Evolutionary conservation across 2,888 invertebrate species (phyloP), one percentile per base, ranked within the genome.

Genomic region (Latrodectus hesperus): DNA sequence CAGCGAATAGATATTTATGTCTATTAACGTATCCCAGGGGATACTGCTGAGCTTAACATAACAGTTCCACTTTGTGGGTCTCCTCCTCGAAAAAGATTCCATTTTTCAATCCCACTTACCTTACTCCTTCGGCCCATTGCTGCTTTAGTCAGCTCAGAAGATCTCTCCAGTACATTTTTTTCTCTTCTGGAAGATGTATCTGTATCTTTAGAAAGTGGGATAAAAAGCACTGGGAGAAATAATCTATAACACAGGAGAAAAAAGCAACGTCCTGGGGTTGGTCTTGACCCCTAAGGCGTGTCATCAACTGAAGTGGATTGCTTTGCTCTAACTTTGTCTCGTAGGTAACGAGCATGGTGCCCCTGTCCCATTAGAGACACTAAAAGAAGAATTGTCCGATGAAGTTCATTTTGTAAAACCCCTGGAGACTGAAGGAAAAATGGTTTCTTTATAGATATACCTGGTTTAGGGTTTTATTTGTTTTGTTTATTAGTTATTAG

Each of bases 251-350:
- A 26, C 10, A 16, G 73, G 10, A 70, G 78, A 80, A 70, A 68
- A 14, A 38, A 53, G 53, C 12, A 51, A 17, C 22, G 22, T 70
- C 65, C 51, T 74, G 26, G 71, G 79, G 85, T 79, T 74, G 85
- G 85, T 75, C 71, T 67, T 53, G 85, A 72, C 84, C 80, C 86
- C 86, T 87, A 73, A 73, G 86, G 86, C 86, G 72, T 65, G 81
- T 87, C 86, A 87, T 87, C 86, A 87, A 55, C 81, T 87, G 67
- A 60, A 87, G 86, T 80, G 76, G 86, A 80, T 70, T 64, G 51
- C 52, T 67, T 60, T 64, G 49, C n/a, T 17, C 67, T 64, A 16
- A 26, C 17, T 79, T 87, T 81, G 76, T 81, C 81, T 87, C 77
- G 81, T 81, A 77, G 77, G 81, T 87, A 87, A 87, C 81, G 86